These are phyloP conservation scores for Gymnocephalus cernua DNA, from an alignment of 2,113 vertebrate species.

Conservation along the genomic window DNA sequence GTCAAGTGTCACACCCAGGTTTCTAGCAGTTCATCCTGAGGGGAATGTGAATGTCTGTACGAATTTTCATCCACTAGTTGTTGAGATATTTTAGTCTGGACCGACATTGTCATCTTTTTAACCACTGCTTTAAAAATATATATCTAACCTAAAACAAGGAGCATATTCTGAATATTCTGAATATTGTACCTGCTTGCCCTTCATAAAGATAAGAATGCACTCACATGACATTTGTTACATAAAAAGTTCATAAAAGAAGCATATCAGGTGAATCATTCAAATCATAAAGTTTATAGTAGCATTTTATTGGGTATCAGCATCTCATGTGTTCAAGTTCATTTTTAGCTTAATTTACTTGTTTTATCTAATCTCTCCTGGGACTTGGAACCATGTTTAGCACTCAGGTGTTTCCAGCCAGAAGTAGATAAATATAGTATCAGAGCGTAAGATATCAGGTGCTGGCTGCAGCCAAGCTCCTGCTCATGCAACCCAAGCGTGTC, in stretches of 20 bases:
- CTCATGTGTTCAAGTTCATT: constrained; percentile 12
- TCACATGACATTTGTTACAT: no score
- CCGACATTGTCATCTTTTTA: background rate
- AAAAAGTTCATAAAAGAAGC: background rate
- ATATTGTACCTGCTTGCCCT: background rate
- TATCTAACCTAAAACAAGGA: no score
- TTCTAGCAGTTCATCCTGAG: no score
- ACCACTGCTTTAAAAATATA: no score
- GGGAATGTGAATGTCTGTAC: no score
- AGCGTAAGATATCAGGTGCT: constrained; percentile 55
- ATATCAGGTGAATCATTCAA: background rate
- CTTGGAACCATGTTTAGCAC: constrained; percentile 38
- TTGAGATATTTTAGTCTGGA: background rate
- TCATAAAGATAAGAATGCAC: no score
- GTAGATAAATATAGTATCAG: constrained; percentile 41
- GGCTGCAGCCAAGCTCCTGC: constrained; percentile 31
- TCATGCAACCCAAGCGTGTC: constrained; percentile 19
- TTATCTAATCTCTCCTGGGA: constrained; percentile 38
- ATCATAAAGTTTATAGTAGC: background rate
- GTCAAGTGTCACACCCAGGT: no score
- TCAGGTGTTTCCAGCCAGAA: constrained; percentile 33
- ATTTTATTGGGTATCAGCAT: constrained; percentile 34
- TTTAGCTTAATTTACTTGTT: constrained; percentile 26
- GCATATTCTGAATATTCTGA: background rate
- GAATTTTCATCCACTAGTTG: no score